Evolutionary conservation across 1,140 invertebrate genomes (phyloP), one percentile per base, ranked within the genome.

Genomic region (Lerema accius): DNA sequence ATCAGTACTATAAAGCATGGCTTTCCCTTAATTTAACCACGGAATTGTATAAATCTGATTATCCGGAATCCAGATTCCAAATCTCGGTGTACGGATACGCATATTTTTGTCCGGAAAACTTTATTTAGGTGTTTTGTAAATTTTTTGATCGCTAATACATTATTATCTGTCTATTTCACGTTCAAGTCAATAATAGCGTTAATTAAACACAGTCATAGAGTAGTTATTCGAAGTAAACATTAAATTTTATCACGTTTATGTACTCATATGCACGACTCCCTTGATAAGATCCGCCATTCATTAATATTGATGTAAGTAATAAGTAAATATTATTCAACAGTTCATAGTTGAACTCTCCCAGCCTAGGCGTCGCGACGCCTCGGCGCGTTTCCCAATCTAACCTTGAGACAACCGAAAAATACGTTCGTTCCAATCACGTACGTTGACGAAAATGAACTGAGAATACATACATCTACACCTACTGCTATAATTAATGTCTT

Each of bases 331-430:
- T 26, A 26, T 26, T 10, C 11, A 17, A 11, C 23, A 13, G 17
- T 48, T 48, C 45, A 45, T 50, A 39, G 35, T 40, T 40, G 28
- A 53, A 53, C 11, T 39, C 35, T 15, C 49, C 16, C 35, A 40
- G 37, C 37, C 50, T 16, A 40, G 17, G 17, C 50, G 50, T 40
- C 35, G 50, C 50, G 35, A n/a, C 50, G 14, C 3, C 15, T 5
- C 5, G 16, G 37, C 50, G 35, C 50, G 37, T 53, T 53, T 53
- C 37, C 19, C 50, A 53, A 53, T 53, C 16, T 53, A 9, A 53
- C 35, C 50, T 53, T 40, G 37, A 53, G 50, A 53, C 37, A 19
- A 5, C n/a, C 17, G 23, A 53, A 53, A 53, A 40, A 40, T 40
- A 53, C 17, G 37, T 6, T 40, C 11, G 37, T 37, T 53, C 19